Conservation (phyloP, 1,140 invertebrate genomes). For the Papilio polyxenes region DNA sequence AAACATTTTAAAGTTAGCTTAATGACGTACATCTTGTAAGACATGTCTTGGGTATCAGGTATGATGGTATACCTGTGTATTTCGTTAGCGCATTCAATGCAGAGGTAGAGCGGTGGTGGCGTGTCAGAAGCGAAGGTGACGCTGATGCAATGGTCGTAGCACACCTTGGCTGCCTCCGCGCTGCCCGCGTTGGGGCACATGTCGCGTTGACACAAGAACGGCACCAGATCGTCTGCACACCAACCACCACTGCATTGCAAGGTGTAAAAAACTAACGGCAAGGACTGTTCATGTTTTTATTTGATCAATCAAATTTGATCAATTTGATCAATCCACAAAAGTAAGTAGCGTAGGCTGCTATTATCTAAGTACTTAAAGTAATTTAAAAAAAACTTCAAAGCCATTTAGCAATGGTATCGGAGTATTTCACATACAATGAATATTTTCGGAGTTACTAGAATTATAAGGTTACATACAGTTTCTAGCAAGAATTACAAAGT, state of each 20-base stretch:
- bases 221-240: slow-evolving; percentile 84
- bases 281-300: background rate
- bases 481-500: no score
- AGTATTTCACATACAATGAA: no score
- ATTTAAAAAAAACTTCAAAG: no score
- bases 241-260: background rate
- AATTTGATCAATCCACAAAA: no score
- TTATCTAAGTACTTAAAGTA: no score
- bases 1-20: background rate
- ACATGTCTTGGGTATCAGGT: no score
- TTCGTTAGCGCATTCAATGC: slow-evolving; percentile 97
- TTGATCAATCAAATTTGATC: no score
- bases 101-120: slow-evolving; percentile 96
- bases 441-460: no score
- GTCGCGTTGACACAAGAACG: slow-evolving; percentile 92
- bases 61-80: slow-evolving; percentile 82
- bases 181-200: slow-evolving; percentile 91
- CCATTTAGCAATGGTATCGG: no score
- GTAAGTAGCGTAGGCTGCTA: no score
- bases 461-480: no score
- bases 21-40: no score
- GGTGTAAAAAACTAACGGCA: background rate
- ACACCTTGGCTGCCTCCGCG: slow-evolving; percentile 95
- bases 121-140: slow-evolving; percentile 91
- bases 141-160: slow-evolving; percentile 92